phyloP scores from a whole-genome alignment of 2,888 invertebrate species.

The Amphipoea lucens region DNA sequence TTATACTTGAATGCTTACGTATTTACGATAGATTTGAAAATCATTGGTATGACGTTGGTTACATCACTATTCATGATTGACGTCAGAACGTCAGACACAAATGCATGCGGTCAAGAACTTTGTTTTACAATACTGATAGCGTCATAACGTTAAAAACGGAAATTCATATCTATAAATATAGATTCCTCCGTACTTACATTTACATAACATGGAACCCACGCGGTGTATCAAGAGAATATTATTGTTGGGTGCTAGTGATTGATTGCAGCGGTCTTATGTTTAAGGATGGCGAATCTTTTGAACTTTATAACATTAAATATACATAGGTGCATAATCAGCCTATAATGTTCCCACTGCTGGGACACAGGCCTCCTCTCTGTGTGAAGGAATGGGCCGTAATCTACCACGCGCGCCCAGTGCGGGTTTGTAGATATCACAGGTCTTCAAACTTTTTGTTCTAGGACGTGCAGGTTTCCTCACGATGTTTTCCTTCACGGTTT shows the following conservation, averaged over 20 bases:
- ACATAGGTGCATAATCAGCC: too few relatives aligned
- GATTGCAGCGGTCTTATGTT: conserved; percentile 16
- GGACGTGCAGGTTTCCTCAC: too few relatives aligned
- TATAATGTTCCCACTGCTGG: too few relatives aligned
- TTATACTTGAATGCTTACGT: background rate
- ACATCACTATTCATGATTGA: conserved; percentile 10
- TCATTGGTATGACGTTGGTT: conserved; percentile 17
- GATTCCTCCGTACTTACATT: conserved; percentile 12
- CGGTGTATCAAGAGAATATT: conserved; percentile 26
- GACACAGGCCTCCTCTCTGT: too few relatives aligned
- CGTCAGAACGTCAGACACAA: conserved; percentile 3
- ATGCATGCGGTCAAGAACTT: conserved; percentile 38
- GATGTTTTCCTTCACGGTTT: too few relatives aligned
- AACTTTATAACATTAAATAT: background rate
- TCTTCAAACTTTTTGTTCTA: too few relatives aligned
- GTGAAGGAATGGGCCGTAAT: too few relatives aligned
- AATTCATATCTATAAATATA: conserved; percentile 44
- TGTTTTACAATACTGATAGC: conserved; percentile 37
- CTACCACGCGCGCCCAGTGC: too few relatives aligned
- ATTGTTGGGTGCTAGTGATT: conserved; percentile 34
- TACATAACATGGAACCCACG: conserved; percentile 33
- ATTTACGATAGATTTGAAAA: conserved; percentile 4
- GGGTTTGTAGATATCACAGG: too few relatives aligned
- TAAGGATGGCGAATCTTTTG: conserved; percentile 32
- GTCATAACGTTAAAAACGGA: conserved; percentile 34